Conservation (phyloP, 2,888 invertebrate genomes). For the Phengaris arion region DNA sequence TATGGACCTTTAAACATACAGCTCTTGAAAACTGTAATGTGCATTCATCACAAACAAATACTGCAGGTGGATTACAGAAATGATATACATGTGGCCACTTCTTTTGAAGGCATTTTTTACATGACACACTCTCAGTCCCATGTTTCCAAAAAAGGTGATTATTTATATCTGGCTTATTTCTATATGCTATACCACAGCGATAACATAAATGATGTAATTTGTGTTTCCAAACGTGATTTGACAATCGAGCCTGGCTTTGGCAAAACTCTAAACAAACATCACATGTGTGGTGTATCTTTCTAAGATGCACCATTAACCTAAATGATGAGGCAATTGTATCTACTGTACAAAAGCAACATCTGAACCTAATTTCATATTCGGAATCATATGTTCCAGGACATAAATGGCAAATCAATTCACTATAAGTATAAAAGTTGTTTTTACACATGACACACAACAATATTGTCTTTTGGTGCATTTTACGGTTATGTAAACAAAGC, state of each 20-base stretch:
- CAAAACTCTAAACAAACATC: constrained; percentile 92
- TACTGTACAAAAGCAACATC: constrained; percentile 89
- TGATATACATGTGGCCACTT: constrained; percentile 96
- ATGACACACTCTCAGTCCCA: constrained; percentile 91
- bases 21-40: constrained; percentile 86
- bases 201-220: constrained; percentile 92
- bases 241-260: constrained; percentile 87
- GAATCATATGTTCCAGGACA: constrained; percentile 88
- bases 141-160: constrained; percentile 96
- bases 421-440: constrained; percentile 91
- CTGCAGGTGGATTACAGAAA: constrained; percentile 89
- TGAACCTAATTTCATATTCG: constrained; percentile 84
- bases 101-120: constrained; percentile 91
- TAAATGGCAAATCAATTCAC: constrained; percentile 91
- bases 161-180: constrained; percentile 92
- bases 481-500: constrained; percentile 90
- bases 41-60: constrained; percentile 90
- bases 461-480: constrained; percentile 91
- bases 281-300: constrained; percentile 91
- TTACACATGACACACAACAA: constrained; percentile 93
- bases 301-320: constrained; percentile 91
- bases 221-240: constrained; percentile 94
- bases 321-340: constrained; percentile 91
- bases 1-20: constrained; percentile 90
- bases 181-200: constrained; percentile 91